These are phyloP conservation scores for Orestias chungarensis DNA, from an alignment of 2,797 vertebrate genomes.

Conservation along the genomic window DNA sequence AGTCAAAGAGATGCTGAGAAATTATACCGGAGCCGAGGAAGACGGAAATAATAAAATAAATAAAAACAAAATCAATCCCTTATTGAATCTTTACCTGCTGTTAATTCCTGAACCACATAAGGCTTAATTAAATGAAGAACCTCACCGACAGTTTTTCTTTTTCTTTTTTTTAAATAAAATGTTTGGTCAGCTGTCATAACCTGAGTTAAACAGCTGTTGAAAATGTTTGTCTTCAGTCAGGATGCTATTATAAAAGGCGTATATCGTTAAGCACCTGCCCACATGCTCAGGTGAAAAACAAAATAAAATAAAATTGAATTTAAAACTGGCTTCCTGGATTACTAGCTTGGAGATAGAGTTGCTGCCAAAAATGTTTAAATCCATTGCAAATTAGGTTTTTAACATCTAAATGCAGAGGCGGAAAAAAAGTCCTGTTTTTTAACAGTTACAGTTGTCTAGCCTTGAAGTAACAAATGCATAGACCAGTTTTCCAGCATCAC, in stretches of 20 bases:
- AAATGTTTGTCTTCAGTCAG: conserved; percentile 30
- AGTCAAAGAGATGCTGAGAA: background rate
- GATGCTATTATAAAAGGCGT: conserved; percentile 6
- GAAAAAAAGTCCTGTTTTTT: too few relatives aligned
- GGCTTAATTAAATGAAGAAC: conserved; percentile 44
- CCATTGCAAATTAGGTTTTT: background rate
- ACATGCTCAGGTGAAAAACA: background rate
- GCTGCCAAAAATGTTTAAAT: background rate
- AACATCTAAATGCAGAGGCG: too few relatives aligned
- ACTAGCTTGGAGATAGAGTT: background rate
- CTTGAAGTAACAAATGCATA: too few relatives aligned
- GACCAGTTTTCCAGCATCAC: too few relatives aligned
- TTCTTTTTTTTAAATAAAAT: too few relatives aligned
- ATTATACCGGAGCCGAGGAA: too few relatives aligned
- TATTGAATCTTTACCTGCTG: conserved; percentile 23
- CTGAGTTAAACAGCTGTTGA: conserved; percentile 29
- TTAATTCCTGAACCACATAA: conserved; percentile 22
- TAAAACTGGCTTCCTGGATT: background rate
- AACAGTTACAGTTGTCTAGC: too few relatives aligned
- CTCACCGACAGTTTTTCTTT: conserved; percentile 28
- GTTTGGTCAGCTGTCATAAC: conserved; percentile 41
- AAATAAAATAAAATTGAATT: background rate
- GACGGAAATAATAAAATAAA: too few relatives aligned
- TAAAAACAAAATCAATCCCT: too few relatives aligned
- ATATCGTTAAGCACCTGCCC: conserved; percentile 1